phyloP scores from a whole-genome alignment of 37 sponge, comb jelly and placozoan genomes.

The Mnemiopsis leidyi region DNA sequence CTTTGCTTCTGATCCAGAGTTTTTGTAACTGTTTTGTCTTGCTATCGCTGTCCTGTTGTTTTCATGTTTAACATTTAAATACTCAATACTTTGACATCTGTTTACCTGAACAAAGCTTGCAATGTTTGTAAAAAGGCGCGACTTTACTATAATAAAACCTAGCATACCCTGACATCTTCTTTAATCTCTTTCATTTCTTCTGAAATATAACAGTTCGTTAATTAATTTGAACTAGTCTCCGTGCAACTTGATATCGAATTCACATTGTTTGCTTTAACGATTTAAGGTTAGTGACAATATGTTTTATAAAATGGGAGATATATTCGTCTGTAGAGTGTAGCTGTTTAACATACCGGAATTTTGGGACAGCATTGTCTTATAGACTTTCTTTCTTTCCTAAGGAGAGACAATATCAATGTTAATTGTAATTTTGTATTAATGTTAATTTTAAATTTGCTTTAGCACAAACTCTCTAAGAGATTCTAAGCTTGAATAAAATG shows the following conservation, averaged over 20 bases:
- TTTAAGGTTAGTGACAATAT: too few species aligned
- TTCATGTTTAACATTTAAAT: not conserved
- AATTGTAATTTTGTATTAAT: too few species aligned
- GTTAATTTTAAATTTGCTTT: too few species aligned
- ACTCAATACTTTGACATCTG: not conserved
- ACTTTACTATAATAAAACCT: not conserved
- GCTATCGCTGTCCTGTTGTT: not conserved
- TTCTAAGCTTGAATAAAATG: too few species aligned
- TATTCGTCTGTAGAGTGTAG: too few species aligned
- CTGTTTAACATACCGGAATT: not conserved
- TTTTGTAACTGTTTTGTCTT: constrained; percentile 62
- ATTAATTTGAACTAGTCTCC: too few species aligned
- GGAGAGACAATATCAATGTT: too few species aligned
- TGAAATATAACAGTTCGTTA: constrained; percentile 16
- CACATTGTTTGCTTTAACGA: too few species aligned
- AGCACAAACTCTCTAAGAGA: too few species aligned
- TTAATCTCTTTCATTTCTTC: constrained; percentile 56
- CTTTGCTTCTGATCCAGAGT: constrained; percentile 33
- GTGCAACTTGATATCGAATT: too few species aligned
- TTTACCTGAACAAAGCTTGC: not conserved
- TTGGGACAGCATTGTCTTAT: constrained; percentile 18
- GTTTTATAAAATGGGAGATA: not conserved
- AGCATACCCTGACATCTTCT: not conserved
- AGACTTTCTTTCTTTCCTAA: constrained; percentile 26
- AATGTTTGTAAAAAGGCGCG: not conserved